Percentiles rank a stretch among this genome's conserved stretches.
phyloP scores from a whole-genome alignment of 2,113 vertebrate species.

The Lanius collurio region DNA sequence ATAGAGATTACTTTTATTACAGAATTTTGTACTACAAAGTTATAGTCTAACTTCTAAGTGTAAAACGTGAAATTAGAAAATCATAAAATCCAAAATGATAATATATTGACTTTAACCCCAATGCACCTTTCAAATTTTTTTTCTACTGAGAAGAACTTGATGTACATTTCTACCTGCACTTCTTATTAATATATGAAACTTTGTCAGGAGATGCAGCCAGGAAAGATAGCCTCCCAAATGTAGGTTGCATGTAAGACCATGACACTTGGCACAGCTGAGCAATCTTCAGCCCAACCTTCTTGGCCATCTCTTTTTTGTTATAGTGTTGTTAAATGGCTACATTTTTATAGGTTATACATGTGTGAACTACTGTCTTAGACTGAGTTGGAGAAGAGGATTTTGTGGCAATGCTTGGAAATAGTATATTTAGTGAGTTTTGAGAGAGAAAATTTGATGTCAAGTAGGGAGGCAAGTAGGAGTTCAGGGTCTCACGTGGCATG shows the following conservation, averaged over 20 bases:
- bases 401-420: not conserved
- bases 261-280: not conserved
- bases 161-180: not conserved
- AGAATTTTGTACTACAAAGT: not conserved
- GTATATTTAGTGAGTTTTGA: not conserved
- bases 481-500: not conserved
- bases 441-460: not conserved
- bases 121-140: too few species aligned
- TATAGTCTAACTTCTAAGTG: not conserved
- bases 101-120: not conserved
- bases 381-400: not conserved
- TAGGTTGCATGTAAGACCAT: not conserved
- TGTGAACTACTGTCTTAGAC: not conserved
- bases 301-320: not conserved
- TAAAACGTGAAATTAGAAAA: not conserved
- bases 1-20: not conserved
- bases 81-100: not conserved
- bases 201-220: not conserved
- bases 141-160: not conserved
- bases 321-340: not conserved
- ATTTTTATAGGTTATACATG: not conserved
- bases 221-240: not conserved
- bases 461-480: not conserved
- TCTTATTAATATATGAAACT: not conserved
- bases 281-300: not conserved